Percentiles rank a stretch among this genome's conserved stretches.
Evolutionary conservation across 2,797 vertebrate species (phyloP).

Genomic region (Myiothlypis coronata): DNA sequence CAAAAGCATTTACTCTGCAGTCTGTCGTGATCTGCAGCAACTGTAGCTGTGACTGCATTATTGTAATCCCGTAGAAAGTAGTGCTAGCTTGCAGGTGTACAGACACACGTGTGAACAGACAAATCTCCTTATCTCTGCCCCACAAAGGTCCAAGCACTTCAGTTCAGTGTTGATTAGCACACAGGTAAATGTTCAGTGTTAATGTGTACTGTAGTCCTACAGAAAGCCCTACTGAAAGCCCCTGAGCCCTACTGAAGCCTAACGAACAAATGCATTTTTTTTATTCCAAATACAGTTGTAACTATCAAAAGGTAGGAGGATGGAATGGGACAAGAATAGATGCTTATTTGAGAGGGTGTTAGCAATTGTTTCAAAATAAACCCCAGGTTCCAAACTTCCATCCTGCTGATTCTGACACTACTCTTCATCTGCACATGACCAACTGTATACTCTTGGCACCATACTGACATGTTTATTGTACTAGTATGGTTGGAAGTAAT

Average conservation of each 20-base stretch:
- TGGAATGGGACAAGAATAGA: neutral
- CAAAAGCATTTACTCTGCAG: neutral
- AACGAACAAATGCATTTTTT: neutral
- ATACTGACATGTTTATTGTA: neutral
- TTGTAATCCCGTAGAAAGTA: neutral
- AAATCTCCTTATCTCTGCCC: neutral
- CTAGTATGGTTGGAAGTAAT: neutral
- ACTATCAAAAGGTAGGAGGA: neutral
- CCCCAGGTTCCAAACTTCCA: neutral
- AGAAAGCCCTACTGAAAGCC: neutral
- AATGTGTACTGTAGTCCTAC: neutral
- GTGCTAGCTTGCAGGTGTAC: neutral
- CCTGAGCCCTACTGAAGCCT: neutral
- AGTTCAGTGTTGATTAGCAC: neutral
- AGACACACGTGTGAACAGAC: neutral
- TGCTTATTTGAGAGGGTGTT: neutral
- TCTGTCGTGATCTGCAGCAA: neutral
- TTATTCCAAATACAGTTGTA: neutral
- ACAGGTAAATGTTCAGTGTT: neutral
- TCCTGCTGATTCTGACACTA: neutral
- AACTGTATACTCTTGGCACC: neutral
- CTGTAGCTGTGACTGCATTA: neutral
- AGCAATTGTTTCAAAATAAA: neutral
- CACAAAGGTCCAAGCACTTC: neutral
- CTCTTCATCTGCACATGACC: neutral